Conservation (phyloP, 2,113 vertebrate genomes). For the Esox niger region DNA sequence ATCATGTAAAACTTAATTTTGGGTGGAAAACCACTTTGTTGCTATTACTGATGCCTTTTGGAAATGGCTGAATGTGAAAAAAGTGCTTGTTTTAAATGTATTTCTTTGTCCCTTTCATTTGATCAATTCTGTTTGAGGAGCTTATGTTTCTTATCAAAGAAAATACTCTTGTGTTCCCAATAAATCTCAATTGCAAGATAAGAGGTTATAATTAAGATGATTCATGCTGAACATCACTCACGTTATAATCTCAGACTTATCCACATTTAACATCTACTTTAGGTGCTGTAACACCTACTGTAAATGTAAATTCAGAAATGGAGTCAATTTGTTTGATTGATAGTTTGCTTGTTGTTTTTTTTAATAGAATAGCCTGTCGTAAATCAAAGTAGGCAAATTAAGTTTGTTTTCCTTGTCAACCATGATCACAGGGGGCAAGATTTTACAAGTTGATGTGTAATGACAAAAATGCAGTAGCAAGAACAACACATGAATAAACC, state of each 20-base stretch:
- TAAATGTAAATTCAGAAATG: too few species aligned
- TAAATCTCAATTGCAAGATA: constrained; percentile 54
- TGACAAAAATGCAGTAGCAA: too few species aligned
- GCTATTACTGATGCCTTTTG: constrained; percentile 77
- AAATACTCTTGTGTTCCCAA: constrained; percentile 58
- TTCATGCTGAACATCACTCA: constrained; percentile 56
- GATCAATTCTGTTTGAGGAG: constrained; percentile 55
- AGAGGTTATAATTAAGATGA: too few species aligned
- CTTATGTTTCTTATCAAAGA: constrained; percentile 53
- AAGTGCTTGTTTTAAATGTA: constrained; percentile 55
- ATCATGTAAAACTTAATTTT: constrained; percentile 78
- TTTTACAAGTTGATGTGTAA: too few species aligned
- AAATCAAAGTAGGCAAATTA: too few species aligned
- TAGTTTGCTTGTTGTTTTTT: too few species aligned
- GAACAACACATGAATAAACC: too few species aligned
- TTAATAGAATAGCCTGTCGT: too few species aligned
- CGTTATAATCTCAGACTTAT: constrained; percentile 37
- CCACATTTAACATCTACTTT: not conserved
- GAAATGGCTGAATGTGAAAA: constrained; percentile 61
- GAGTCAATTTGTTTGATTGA: too few species aligned
- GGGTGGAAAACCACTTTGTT: constrained; percentile 79
- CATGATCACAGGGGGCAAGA: too few species aligned
- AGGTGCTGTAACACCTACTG: not conserved
- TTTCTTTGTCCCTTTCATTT: constrained; percentile 69
- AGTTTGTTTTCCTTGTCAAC: too few species aligned